phyloP scores from a whole-genome alignment of 2,113 vertebrate species.

The Grammatotria lemairii region DNA sequence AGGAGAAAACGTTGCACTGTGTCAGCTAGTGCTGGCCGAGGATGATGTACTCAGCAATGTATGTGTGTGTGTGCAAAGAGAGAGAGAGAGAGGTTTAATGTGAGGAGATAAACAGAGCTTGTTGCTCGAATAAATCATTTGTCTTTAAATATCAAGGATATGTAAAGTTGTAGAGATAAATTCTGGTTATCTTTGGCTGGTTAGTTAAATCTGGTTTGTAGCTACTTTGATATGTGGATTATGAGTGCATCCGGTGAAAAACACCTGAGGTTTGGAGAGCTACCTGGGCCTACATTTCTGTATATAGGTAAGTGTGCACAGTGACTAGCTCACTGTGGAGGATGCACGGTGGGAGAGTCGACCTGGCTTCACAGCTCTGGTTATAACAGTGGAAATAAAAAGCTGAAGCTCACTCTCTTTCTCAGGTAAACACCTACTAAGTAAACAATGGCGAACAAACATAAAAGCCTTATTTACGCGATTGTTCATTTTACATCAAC shows the following conservation, averaged over 20 bases:
- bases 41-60: not conserved
- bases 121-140: not conserved
- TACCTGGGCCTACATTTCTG: not conserved
- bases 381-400: not conserved
- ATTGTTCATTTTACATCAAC: not conserved
- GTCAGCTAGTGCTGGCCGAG: slow-evolving; percentile 9
- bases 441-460: not conserved
- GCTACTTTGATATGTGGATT: not conserved
- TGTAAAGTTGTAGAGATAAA: not conserved
- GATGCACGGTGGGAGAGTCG: not conserved
- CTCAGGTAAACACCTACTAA: not conserved
- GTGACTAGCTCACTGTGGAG: not conserved
- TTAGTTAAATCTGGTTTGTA: not conserved
- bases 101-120: not conserved
- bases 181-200: not conserved
- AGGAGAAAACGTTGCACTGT: slow-evolving; percentile 33
- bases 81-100: not conserved
- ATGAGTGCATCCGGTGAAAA: not conserved
- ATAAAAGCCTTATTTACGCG: not conserved
- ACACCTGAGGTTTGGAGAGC: not conserved
- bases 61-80: not conserved
- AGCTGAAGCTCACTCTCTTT: not conserved
- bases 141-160: not conserved
- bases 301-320: not conserved
- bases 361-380: not conserved